Conservation (phyloP, 2,888 invertebrate genomes). For the Amiota minor region DNA sequence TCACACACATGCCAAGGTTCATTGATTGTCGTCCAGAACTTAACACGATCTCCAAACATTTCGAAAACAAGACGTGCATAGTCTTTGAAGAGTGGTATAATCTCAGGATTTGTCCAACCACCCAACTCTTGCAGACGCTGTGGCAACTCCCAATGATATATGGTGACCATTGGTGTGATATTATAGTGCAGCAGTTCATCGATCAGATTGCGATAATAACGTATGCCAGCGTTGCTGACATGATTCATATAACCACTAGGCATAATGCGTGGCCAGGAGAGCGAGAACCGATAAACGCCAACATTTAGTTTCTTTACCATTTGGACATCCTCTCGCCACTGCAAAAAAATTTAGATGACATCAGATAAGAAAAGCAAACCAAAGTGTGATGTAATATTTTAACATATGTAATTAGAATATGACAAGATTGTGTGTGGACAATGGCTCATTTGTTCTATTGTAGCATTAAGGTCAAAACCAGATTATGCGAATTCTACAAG, state of each 20-base stretch:
- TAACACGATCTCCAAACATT: conserved; percentile 79
- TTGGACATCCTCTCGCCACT: conserved; percentile 78
- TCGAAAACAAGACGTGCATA: conserved; percentile 79
- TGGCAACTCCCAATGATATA: conserved; percentile 83
- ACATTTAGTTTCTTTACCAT: conserved; percentile 79
- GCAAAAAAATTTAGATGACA: conserved; percentile 31
- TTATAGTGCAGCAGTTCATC: conserved; percentile 79
- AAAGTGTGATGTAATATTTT: no score
- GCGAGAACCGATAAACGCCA: conserved; percentile 81
- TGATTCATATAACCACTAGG: conserved; percentile 80
- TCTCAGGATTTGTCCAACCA: conserved; percentile 80
- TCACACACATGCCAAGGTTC: conserved; percentile 78
- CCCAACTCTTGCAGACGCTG: conserved; percentile 79
- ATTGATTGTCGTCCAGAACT: conserved; percentile 85
- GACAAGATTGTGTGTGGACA: no score
- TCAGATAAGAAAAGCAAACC: no score
- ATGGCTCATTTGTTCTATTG: no score
- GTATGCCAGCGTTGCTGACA: conserved; percentile 81
- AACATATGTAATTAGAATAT: no score
- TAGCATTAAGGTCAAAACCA: no score
- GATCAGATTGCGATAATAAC: conserved; percentile 85
- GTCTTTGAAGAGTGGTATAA: conserved; percentile 79
- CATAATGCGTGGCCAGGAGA: conserved; percentile 84
- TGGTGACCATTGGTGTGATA: conserved; percentile 81
- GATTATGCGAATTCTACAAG: no score